These are phyloP conservation scores for Marcusenius ussheri DNA, from an alignment of 2,113 vertebrate species.

Conservation along the genomic window DNA sequence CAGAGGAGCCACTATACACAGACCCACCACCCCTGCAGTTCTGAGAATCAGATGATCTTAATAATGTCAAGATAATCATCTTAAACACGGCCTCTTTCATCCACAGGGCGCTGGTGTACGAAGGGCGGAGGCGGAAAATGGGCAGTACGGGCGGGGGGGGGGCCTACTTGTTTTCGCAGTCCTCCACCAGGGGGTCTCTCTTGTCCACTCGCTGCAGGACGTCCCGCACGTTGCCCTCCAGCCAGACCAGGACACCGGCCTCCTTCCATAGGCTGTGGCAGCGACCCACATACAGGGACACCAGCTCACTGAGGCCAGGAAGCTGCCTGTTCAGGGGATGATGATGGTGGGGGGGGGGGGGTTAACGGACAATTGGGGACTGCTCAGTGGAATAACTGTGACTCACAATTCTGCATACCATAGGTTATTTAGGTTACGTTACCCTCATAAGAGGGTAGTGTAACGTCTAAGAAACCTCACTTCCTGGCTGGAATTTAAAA, in stretches of 20 bases:
- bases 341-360: not conserved
- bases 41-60: constrained; percentile 16
- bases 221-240: constrained; percentile 74
- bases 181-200: constrained; percentile 67
- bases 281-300: constrained; percentile 79
- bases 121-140: not conserved
- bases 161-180: constrained; percentile 73
- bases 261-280: constrained; percentile 83
- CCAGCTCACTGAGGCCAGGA: constrained; percentile 77
- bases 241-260: constrained; percentile 74
- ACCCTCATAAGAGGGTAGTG: not conserved
- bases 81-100: not conserved
- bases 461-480: not conserved
- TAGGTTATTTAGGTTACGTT: not conserved
- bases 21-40: not conserved
- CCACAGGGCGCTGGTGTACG: not conserved
- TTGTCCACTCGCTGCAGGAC: constrained; percentile 72
- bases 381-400: not conserved
- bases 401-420: not conserved
- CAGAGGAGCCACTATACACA: not conserved
- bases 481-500: not conserved
- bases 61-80: constrained; percentile 4
- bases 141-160: not conserved
- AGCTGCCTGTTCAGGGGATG: constrained; percentile 63
- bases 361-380: not conserved